Evolutionary conservation across 2,797 vertebrate genomes (phyloP), one percentile per base, ranked within the genome.

Genomic region (Manis javanica): DNA sequence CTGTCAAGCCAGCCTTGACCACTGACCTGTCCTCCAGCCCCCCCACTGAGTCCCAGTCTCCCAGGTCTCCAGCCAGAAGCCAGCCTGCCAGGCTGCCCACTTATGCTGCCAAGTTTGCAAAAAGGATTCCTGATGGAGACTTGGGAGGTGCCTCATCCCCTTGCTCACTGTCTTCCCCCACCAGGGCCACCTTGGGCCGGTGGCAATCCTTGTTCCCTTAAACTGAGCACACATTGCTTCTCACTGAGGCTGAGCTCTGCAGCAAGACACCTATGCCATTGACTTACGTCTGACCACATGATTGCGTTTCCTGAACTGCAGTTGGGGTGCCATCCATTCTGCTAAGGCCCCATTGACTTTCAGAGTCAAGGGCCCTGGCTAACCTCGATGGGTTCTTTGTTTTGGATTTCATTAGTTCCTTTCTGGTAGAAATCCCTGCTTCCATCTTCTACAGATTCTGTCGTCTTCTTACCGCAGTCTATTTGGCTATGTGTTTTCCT

Each of bases 271-370:
- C 19, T 0, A 1, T 18, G 53, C 39, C 4, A 19, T 31, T 5
- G 7, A 13, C 5, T 55, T 34, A 18, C 9, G 3, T 5, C 18
- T 1, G 0, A 8, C 29, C n/a, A 14, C 13, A 24, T 0, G 4
- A 9, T 4, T 10, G 0, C 66, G 13, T 31, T 51, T 14, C 63
- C 39, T 55, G 23, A 49, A 51, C 61, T 14, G 2, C 3, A 15
- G 71, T 21, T 9, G 26, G 2, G 2, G 3, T 10, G 42, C 31
- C 6, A 2, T 15, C 16, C 7, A 26, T 42, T 42, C 68, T 51
- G 23, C 12, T 12, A 29, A 63, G 71, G 55, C 19, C 82, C 14
- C 15, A 5, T 49, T 24, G 51, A 16, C 66, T 24, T 51, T 42
- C 2, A 26, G 23, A 15, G 12, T 34, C 46, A 46, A 46, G 46